A percentile compares a stretch with the other conserved stretches of the same genome.
phyloP scores from a whole-genome alignment of 2,113 vertebrate species.

The Propithecus coquereli region DNA sequence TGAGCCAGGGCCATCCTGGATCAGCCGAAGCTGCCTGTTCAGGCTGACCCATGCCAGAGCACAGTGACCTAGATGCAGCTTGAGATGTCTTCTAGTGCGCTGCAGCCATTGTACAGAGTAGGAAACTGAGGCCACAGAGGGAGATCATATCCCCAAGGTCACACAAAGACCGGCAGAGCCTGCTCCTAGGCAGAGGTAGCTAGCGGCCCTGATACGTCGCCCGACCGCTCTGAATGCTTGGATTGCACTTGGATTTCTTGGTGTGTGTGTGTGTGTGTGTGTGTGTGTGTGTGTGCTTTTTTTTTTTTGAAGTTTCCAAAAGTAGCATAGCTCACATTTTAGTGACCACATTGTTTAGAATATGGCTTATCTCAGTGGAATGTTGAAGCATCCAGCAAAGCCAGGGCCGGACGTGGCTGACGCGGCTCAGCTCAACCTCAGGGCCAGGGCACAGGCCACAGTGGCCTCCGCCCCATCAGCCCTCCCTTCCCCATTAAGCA shows the following conservation, averaged over 20 bases:
- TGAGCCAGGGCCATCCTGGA: neutral
- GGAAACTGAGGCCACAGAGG: neutral
- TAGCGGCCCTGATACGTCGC: neutral
- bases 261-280: too few relatives aligned
- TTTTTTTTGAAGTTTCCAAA: slow-evolving; percentile 26
- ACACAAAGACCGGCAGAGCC: neutral
- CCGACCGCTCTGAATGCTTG: neutral
- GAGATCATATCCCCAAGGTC: neutral
- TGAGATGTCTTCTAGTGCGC: neutral
- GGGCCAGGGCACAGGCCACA: neutral
- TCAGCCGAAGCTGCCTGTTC: neutral
- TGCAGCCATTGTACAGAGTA: neutral
- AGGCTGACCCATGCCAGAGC: neutral
- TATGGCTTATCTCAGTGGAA: slow-evolving; percentile 68
- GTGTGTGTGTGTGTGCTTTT: neutral
- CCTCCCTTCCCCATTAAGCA: neutral
- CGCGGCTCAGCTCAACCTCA: neutral
- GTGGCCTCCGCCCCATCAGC: neutral
- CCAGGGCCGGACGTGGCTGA: slow-evolving; percentile 12
- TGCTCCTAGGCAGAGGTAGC: neutral
- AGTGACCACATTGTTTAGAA: slow-evolving; percentile 63
- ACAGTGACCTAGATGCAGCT: neutral
- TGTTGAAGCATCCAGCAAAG: neutral
- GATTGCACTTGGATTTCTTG: neutral
- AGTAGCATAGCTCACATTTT: slow-evolving; percentile 62